Conservation (phyloP, 2,888 invertebrate genomes). For the Rugalucina vietnamica region DNA sequence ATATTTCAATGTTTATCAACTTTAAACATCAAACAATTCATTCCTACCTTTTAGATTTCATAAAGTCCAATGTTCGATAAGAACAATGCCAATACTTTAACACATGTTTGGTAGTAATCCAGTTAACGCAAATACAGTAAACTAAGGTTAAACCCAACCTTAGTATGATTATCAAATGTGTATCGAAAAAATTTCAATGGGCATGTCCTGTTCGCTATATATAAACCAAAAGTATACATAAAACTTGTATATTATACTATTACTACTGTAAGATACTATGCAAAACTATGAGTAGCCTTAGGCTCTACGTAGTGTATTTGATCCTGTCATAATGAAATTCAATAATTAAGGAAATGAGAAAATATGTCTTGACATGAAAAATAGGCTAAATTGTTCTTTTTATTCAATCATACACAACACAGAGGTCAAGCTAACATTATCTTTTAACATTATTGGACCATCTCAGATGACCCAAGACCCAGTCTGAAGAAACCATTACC, state of each 20-base stretch:
- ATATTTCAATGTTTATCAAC: constrained; percentile 3
- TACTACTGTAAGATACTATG: no score
- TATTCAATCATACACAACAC: no score
- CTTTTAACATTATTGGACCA: no score
- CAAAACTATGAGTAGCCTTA: neutral
- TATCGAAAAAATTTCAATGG: neutral
- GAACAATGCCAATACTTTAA: constrained; percentile 21
- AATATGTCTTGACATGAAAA: no score
- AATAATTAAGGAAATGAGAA: neutral
- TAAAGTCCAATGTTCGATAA: neutral
- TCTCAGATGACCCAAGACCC: no score
- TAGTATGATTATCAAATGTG: constrained; percentile 5
- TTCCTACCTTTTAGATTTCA: neutral
- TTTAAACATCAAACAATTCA: constrained; percentile 1
- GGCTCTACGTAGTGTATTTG: neutral
- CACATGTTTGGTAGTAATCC: constrained; percentile 7
- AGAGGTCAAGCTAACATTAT: no score
- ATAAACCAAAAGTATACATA: no score
- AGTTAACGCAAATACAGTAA: neutral
- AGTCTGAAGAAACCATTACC: no score
- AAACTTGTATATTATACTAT: no score
- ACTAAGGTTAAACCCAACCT: neutral
- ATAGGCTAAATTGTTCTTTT: no score
- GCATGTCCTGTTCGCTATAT: neutral
- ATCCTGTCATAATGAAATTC: neutral